Evolutionary conservation across 2,113 vertebrate genomes (phyloP).

Genomic region (Sphaerodactylus townsendi): DNA sequence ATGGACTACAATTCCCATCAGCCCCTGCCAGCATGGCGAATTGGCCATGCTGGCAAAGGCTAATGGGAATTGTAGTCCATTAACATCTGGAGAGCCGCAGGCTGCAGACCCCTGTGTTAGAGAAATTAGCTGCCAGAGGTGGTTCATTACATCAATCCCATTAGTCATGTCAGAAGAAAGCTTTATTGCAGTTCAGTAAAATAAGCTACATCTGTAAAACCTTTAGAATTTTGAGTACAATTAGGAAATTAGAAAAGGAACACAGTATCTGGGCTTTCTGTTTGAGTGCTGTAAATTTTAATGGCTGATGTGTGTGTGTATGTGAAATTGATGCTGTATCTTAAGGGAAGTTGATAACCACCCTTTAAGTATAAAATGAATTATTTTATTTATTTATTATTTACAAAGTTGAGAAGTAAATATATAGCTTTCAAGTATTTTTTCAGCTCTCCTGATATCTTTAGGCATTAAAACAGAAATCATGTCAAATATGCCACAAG

Average conservation of each 20-base stretch:
- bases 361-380: conserved; percentile 50
- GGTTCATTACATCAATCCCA: conserved; percentile 55
- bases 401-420: conserved; percentile 57
- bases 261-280: conserved; percentile 58
- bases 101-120: no score
- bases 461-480: conserved; percentile 42
- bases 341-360: conserved; percentile 41
- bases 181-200: conserved; percentile 67
- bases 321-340: conserved; percentile 46
- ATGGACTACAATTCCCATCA: no score
- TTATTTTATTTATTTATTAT: no score
- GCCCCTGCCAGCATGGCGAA: no score
- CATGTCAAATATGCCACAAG: conserved; percentile 44
- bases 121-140: conserved; percentile 36
- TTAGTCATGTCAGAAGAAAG: conserved; percentile 57
- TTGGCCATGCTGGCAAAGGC: no score
- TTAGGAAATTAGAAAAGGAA: conserved; percentile 53
- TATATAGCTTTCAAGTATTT: conserved; percentile 59
- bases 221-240: conserved; percentile 52
- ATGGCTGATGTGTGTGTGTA: not conserved
- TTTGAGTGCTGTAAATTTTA: conserved; percentile 53
- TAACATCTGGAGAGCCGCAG: no score
- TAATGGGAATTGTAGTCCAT: no score
- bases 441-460: conserved; percentile 50
- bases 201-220: conserved; percentile 59